Evolutionary conservation across 2,888 invertebrate genomes (phyloP), one percentile per base, ranked within the genome.

Genomic region (Tenthredo livida): DNA sequence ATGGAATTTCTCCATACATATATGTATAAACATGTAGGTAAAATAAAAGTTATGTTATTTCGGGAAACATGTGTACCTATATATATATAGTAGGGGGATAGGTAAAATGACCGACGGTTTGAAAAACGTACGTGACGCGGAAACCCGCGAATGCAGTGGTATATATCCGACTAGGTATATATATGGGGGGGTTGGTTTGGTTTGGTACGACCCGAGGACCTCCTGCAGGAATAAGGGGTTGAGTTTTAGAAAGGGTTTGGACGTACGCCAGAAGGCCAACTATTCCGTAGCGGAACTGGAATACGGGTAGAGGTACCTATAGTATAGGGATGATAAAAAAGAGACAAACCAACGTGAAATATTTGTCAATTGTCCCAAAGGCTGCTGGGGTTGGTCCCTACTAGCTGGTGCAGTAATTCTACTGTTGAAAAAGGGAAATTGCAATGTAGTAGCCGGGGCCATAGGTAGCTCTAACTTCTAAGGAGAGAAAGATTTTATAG

Each of bases 331-430:
- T 67, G 84, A 67, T 37, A 77, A 73, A 78, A 85, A 78, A 84
- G 72, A 67, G 86, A 84, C 87, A 86, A 86, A 87, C 87, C 88
- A 21, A 29, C 61, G 86, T 87, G 88, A 90, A 90, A 90, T 91
- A 90, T 90, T 90, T 90, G 91, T 90, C 90, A 90, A 89, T 90
- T 88, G 89, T 89, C 85, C 67, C 67, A 17, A 25, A 21, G 15
- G 65, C 65, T 61, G 65, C 65, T 61, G 61, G 21, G 21, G 9
- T 6, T 61, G 61, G n/a, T 61, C 9, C 21, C 72, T 33, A 33
- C 33, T 43, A n/a, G 50, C 33, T 43, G 33, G 50, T 47, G n/a
- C 29, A 9, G 77, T 47, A 47, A 77, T 29, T 47, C 29, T 12
- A 77, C 47, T 9, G 25, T 37, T 70, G 40, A 33, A 72, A 21